Conservation (phyloP, 2,888 invertebrate genomes). For the Augiades crinisus region DNA sequence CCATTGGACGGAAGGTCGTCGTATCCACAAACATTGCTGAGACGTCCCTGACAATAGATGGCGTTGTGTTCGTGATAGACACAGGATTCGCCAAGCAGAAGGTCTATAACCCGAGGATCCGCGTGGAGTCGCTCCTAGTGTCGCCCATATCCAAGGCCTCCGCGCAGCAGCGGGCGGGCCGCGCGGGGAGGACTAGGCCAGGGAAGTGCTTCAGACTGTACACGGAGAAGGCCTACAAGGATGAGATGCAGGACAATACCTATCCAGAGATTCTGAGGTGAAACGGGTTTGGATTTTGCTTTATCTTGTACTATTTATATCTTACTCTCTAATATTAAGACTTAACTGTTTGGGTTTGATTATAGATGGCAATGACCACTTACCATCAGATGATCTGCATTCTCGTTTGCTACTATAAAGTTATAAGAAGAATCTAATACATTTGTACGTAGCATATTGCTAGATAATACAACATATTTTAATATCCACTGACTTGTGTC, state of each 20-base stretch:
- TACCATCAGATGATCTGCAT: no score
- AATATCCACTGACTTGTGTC: no score
- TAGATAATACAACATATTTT: no score
- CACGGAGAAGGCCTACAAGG: conserved; percentile 95
- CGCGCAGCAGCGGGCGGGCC: conserved; percentile 98
- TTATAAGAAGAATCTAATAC: no score
- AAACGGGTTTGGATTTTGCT: conserved; percentile 38
- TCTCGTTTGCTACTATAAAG: no score
- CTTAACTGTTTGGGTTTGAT: no score
- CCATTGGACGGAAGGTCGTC: conserved; percentile 95
- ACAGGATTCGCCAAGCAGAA: conserved; percentile 99
- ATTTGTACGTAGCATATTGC: no score
- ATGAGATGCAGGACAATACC: conserved; percentile 99
- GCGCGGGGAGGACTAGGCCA: conserved; percentile 98
- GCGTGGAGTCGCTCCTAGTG: conserved; percentile 98
- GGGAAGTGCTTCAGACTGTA: conserved; percentile 98
- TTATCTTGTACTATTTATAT: no score
- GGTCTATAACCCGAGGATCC: conserved; percentile 91
- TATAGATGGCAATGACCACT: no score
- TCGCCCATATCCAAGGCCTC: conserved; percentile 99
- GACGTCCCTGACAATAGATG: conserved; percentile 99
- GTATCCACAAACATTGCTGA: conserved; percentile 99
- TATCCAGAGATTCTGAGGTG: conserved; percentile 94
- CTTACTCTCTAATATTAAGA: no score
- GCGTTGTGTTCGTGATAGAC: conserved; percentile 99